Evolutionary conservation across 2,113 vertebrate genomes (phyloP).

Genomic region (Callipepla squamata): DNA sequence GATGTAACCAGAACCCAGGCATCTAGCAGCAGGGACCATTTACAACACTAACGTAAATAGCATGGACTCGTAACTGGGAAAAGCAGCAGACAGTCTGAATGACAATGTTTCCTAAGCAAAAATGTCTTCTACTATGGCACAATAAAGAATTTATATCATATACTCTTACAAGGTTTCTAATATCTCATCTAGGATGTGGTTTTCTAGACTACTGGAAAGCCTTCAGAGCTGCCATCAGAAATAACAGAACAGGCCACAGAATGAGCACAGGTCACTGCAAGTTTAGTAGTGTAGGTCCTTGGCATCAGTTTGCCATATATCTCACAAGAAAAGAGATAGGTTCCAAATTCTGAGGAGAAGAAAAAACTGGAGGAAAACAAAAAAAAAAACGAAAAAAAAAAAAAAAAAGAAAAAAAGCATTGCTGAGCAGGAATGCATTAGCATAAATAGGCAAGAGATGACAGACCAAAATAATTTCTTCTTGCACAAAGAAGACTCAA

Average conservation of each 20-base stretch:
- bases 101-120: background rate
- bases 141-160: background rate
- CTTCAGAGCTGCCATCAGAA: background rate
- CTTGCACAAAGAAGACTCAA: background rate
- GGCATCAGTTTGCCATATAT: background rate
- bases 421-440: background rate
- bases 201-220: background rate
- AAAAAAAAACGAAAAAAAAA: no score
- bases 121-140: background rate
- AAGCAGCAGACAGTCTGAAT: background rate
- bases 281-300: background rate
- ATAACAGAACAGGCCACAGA: background rate
- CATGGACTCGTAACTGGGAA: background rate
- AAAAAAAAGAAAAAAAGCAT: background rate
- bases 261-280: background rate
- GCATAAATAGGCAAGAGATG: background rate
- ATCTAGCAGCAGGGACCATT: background rate
- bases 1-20: background rate
- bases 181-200: background rate
- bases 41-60: background rate
- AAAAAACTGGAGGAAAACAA: background rate
- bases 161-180: background rate
- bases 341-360: background rate
- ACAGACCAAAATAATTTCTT: background rate
- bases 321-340: background rate